Percentiles rank a stretch among this genome's conserved stretches.
phyloP scores from a whole-genome alignment of 2,113 vertebrate genomes.

The Lagopus muta region DNA sequence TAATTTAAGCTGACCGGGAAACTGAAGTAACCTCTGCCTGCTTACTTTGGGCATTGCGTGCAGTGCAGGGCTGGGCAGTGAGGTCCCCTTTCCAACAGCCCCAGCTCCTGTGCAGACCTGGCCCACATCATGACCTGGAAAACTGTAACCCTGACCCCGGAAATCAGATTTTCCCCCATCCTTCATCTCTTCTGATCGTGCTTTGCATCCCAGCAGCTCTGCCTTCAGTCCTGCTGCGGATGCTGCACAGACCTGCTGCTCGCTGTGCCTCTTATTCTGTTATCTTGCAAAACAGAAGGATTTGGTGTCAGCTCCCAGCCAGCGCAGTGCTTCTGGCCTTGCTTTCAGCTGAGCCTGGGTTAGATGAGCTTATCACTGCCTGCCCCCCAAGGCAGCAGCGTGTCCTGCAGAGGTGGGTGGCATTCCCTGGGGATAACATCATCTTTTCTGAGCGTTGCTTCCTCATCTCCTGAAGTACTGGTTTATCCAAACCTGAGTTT shows the following conservation, averaged over 20 bases:
- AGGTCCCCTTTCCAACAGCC: background rate
- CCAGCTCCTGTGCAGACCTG: background rate
- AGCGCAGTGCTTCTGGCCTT: background rate
- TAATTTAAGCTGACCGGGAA: slow-evolving; percentile 30
- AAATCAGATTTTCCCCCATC: background rate
- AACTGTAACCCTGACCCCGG: background rate
- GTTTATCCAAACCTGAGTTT: background rate
- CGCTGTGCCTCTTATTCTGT: no score
- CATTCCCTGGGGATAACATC: background rate
- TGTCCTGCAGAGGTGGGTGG: background rate
- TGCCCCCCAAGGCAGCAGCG: rapidly evolving
- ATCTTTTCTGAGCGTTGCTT: background rate
- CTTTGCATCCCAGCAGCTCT: background rate
- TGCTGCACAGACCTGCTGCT: rapidly evolving
- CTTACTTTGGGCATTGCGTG: rapidly evolving
- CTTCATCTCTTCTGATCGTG: background rate
- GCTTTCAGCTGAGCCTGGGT: background rate
- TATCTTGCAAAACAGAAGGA: background rate
- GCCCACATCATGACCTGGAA: background rate
- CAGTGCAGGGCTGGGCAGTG: rapidly evolving
- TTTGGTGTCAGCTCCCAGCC: background rate
- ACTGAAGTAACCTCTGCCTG: background rate
- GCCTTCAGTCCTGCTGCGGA: background rate
- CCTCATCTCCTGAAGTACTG: background rate
- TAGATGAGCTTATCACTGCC: no score